Evolutionary conservation across 2,888 invertebrate species (phyloP).

Genomic region (Autographa pulchrina): DNA sequence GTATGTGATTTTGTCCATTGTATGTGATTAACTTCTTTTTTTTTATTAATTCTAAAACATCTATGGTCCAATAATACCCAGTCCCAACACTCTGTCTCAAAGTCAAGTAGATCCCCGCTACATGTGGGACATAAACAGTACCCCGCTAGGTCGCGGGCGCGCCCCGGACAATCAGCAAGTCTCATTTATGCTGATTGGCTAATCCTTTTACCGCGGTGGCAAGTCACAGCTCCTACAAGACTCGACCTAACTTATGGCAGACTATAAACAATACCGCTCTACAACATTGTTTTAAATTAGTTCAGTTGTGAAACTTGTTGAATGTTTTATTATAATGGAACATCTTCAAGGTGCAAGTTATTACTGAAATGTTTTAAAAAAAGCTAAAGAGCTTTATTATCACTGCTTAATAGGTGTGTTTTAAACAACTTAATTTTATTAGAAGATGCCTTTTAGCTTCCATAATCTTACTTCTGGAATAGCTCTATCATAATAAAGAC

Average conservation of each 20-base stretch:
- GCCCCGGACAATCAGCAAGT: constrained; percentile 5
- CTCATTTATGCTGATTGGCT: constrained; percentile 7
- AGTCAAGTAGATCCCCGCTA: background rate
- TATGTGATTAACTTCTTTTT: no score
- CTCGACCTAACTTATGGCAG: background rate
- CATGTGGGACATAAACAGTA: background rate
- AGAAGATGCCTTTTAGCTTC: no score
- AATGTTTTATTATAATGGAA: background rate
- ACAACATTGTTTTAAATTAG: background rate
- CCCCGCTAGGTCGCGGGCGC: background rate
- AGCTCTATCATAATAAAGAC: no score
- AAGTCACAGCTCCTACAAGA: background rate
- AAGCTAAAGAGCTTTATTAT: no score
- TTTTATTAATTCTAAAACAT: no score
- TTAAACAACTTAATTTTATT: no score
- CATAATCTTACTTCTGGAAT: no score
- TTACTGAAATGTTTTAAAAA: no score
- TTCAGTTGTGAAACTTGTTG: background rate
- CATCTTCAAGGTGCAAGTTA: background rate
- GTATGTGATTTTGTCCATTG: no score
- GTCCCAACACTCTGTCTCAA: no score
- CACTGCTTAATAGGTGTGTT: no score
- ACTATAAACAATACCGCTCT: background rate
- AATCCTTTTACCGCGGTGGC: background rate
- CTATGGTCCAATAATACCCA: no score